These are phyloP conservation scores for Brenthis hecate DNA, from an alignment of 2,888 invertebrate genomes.

Conservation along the genomic window DNA sequence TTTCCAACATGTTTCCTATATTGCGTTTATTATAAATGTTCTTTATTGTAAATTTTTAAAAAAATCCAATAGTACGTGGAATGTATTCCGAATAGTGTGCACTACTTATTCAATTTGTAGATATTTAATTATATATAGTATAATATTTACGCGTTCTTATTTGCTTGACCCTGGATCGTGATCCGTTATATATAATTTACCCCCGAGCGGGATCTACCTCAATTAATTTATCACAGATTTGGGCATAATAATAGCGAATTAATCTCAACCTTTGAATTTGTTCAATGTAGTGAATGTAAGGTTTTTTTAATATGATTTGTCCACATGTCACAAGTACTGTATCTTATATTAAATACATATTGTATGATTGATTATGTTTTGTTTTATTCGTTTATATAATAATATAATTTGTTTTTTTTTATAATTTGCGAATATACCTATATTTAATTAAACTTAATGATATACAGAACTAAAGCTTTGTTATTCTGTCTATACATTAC, in stretches of 20 bases:
- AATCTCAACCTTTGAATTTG: constrained; percentile 71
- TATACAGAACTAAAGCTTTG: no score
- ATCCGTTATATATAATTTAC: constrained; percentile 73
- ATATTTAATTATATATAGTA: constrained; percentile 82
- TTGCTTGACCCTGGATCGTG: constrained; percentile 70
- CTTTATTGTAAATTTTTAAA: constrained; percentile 80
- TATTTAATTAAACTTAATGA: no score
- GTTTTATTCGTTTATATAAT: constrained; percentile 54
- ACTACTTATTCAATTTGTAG: constrained; percentile 80
- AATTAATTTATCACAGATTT: constrained; percentile 81
- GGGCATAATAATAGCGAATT: constrained; percentile 79
- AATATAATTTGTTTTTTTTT: no score
- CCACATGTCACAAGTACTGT: constrained; percentile 82
- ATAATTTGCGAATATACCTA: no score
- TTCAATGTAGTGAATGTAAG: constrained; percentile 75
- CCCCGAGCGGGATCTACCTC: constrained; percentile 80
- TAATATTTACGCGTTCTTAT: constrained; percentile 79
- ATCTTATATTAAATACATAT: constrained; percentile 82
- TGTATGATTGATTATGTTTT: constrained; percentile 77
- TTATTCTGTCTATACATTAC: no score
- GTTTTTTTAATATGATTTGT: constrained; percentile 70
- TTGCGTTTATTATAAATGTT: constrained; percentile 81
- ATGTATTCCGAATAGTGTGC: constrained; percentile 73
- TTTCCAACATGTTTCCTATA: constrained; percentile 79
- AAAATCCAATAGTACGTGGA: constrained; percentile 61